These are phyloP conservation scores for Baryphthengus martii DNA, from an alignment of 2,113 vertebrate species.

Conservation along the genomic window DNA sequence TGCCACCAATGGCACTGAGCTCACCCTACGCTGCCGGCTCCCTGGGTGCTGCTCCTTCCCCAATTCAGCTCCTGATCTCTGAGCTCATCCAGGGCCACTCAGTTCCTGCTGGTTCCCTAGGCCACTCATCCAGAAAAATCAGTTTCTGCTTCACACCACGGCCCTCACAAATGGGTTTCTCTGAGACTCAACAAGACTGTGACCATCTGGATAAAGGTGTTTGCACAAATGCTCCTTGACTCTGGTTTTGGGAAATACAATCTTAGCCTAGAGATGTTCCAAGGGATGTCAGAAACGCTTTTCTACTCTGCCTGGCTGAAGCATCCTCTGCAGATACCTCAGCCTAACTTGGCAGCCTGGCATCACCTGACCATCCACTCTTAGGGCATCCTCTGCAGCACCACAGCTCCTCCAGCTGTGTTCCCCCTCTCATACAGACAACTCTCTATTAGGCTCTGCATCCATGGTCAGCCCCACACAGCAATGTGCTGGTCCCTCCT, in stretches of 20 bases:
- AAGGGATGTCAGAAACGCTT: too few relatives aligned
- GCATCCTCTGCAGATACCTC: neutral
- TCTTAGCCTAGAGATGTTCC: too few relatives aligned
- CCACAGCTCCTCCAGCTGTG: neutral
- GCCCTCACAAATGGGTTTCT: neutral
- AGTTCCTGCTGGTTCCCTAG: neutral
- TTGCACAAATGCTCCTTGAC: too few relatives aligned
- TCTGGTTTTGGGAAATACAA: neutral
- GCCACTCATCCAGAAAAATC: neutral
- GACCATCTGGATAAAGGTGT: too few relatives aligned
- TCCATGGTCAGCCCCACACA: neutral
- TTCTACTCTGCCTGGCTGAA: too few relatives aligned
- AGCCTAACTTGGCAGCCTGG: accelerated
- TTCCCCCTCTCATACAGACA: accelerated
- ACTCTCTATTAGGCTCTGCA: accelerated
- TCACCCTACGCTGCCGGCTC: accelerated
- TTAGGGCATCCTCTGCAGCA: accelerated
- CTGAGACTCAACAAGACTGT: neutral
- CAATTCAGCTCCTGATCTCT: too few relatives aligned
- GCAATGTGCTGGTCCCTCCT: neutral
- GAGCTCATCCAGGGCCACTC: too few relatives aligned
- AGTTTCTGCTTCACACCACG: neutral
- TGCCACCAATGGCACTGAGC: neutral
- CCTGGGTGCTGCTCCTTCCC: too few relatives aligned
- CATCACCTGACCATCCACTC: too few relatives aligned